These are phyloP conservation scores for Monochamus saltuarius DNA, from an alignment of 1,140 invertebrate genomes.

Conservation along the genomic window DNA sequence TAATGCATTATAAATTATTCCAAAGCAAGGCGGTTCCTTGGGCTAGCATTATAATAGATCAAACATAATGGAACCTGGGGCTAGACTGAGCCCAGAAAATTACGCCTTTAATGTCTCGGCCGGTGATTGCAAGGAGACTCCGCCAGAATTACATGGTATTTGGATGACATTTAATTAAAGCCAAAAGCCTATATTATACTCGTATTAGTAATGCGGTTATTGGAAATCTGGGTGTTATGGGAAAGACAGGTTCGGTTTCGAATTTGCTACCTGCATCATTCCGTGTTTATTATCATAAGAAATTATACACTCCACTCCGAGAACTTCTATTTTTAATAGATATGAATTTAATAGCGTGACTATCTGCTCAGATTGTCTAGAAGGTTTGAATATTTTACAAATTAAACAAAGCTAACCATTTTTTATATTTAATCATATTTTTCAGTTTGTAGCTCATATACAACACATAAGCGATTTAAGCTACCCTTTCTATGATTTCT, in stretches of 20 bases:
- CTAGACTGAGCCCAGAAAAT: constrained; percentile 20
- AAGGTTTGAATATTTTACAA: neutral
- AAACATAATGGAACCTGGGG: constrained; percentile 5
- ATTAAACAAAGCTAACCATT: too few species aligned
- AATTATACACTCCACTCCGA: neutral
- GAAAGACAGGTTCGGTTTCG: constrained; percentile 16
- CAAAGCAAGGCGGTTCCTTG: constrained; percentile 16
- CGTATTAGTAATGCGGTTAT: constrained; percentile 18
- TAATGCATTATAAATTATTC: constrained; percentile 33
- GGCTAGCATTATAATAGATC: constrained; percentile 26
- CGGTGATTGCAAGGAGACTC: constrained; percentile 19
- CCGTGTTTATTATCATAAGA: constrained; percentile 1
- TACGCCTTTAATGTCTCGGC: constrained; percentile 13
- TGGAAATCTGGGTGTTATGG: constrained; percentile 26
- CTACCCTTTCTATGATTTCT: too few species aligned
- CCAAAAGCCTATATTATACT: neutral
- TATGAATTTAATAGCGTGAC: neutral
- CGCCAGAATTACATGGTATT: constrained; percentile 20
- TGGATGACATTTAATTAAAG: constrained; percentile 28
- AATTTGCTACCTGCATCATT: constrained; percentile 3
- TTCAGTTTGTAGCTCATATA: too few species aligned
- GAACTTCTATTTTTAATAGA: neutral
- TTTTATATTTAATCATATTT: too few species aligned
- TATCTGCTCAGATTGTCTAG: neutral
- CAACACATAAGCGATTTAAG: too few species aligned